Evolutionary conservation across 2,797 vertebrate genomes (phyloP), one percentile per base, ranked within the genome.

Genomic region (Sebastes flavidus): DNA sequence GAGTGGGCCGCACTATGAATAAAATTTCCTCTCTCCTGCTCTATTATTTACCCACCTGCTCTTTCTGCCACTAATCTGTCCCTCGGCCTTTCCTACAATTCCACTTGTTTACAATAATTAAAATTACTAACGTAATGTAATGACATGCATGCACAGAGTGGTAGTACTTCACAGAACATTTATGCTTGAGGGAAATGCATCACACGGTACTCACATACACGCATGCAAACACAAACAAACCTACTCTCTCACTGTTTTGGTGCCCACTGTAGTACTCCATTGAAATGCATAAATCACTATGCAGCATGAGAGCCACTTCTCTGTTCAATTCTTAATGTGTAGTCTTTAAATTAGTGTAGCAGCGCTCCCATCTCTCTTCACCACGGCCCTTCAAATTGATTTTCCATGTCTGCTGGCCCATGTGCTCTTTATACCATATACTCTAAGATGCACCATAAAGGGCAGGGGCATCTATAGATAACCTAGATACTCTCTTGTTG

Each of bases 251-350:
- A 20, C 58, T 71, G 34, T 62, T 42, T 20, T 58, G 18, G 13
- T 74, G 32, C 56, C 80, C 59, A 72, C 42, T 63, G 61, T 83
- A 66, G 38, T 46, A n/a, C 75, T 30, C 68, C 54, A 75, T 56
- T 87, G 77, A 75, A 75, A 79, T 69, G 82, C 87, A 79, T 81
- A 72, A 81, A 78, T 87, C 77, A 72, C 78, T 27, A 62, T 46
- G n/a, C 61, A 75, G 65, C 61, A 72, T 80, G 60, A 82, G 69
- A 89, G 69, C 54, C 75, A 78, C 82, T 86, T 88, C 75, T 85
- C 58, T 72, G 69, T 89, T 92, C 59, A 91, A 88, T 92, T 87
- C 86, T 94, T 85, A 89, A 93, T 88, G 87, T 78, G 66, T 59
- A 77, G 75, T 71, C 78, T 89, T 87, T 92, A 78, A 90, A 87